Evolutionary conservation across 2,797 vertebrate genomes (phyloP), one percentile per base, ranked within the genome.

Genomic region (Champsocephalus esox): DNA sequence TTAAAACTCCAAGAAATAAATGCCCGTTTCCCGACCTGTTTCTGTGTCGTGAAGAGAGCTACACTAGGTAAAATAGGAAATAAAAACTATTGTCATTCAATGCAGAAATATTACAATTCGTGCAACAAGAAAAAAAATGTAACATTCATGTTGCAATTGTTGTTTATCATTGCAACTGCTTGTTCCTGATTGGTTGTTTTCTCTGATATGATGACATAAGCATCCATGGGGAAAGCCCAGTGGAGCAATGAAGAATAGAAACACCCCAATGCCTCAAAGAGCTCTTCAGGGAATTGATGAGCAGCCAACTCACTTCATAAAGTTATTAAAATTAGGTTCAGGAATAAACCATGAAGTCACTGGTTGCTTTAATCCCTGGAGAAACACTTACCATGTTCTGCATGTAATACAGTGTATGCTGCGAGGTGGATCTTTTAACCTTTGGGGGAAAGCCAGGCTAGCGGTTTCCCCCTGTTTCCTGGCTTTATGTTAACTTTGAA

Each of bases 121-220:
- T 63, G 17, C 34, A 46, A 12, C 17, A 32, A 48, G 50, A 59
- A 45, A 61, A 61, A 38, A 17, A 55, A 9, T 32, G 9, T 46
- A 32, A 43, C 10, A 21, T 34, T 61, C n/a, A 34, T 65, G 9
- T 7, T 49, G 75, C 60, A 81, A 72, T 19, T 62, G 62, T 50
- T 82, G 76, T 82, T 63, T 70, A 55, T 55, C 61, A 55, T 81
- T 81, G 34, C 73, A 34, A 0, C 43, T 63, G 63, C 73, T 73
- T 8, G n/a, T n/a, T 74, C 60, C 68, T 69, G 50, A 76, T 76
- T 82, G 72, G 74, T 67, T 8, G 52, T 9, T 44, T 32, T 44
- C 21, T 75, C 56, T 38, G 41, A 52, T 58, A 58, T 24, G 70
- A 84, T 73, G 79, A 79, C 77, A 77, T 34, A 2, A 63, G 60